Evolutionary conservation across 2,113 vertebrate genomes (phyloP).

Genomic region (Seriola quinqueradiata): DNA sequence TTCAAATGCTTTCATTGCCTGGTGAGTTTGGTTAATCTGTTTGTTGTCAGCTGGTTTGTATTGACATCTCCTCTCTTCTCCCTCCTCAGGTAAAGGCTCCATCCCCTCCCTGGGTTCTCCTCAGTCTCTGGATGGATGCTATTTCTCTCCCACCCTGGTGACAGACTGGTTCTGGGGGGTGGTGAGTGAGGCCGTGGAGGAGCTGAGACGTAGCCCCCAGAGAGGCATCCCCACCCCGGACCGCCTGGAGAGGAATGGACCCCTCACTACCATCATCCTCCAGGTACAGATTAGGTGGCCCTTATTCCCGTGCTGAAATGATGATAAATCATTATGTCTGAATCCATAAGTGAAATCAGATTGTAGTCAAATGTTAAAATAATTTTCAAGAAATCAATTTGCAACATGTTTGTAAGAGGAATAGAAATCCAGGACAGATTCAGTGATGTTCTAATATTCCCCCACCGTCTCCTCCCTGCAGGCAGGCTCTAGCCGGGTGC

Average conservation of each 20-base stretch:
- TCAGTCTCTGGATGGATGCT: constrained; percentile 84
- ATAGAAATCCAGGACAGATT: background rate
- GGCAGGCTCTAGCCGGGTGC: constrained; percentile 84
- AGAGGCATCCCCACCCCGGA: constrained; percentile 84
- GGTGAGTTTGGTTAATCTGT: too few species aligned
- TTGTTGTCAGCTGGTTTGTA: too few species aligned
- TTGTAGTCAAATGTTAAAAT: constrained; percentile 4
- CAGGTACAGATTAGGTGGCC: constrained; percentile 61
- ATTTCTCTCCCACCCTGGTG: constrained; percentile 86
- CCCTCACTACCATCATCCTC: constrained; percentile 84
- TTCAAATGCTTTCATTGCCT: too few species aligned
- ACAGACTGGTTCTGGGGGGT: constrained; percentile 87
- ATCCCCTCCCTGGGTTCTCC: constrained; percentile 77
- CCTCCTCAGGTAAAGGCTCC: constrained; percentile 60
- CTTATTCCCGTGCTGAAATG: background rate
- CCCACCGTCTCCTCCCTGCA: constrained; percentile 35
- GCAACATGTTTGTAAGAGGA: background rate
- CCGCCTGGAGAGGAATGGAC: constrained; percentile 84
- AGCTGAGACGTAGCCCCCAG: constrained; percentile 82
- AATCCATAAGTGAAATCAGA: constrained; percentile 24
- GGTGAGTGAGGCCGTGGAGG: constrained; percentile 81
- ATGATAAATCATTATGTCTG: constrained; percentile 10
- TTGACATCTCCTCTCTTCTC: background rate
- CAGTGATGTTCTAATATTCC: background rate
- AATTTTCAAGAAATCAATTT: background rate